A percentile compares a stretch with the other conserved stretches of the same genome.
phyloP scores from a whole-genome alignment of 2,888 invertebrate genomes.

The Lasioglossum villosulum region DNA sequence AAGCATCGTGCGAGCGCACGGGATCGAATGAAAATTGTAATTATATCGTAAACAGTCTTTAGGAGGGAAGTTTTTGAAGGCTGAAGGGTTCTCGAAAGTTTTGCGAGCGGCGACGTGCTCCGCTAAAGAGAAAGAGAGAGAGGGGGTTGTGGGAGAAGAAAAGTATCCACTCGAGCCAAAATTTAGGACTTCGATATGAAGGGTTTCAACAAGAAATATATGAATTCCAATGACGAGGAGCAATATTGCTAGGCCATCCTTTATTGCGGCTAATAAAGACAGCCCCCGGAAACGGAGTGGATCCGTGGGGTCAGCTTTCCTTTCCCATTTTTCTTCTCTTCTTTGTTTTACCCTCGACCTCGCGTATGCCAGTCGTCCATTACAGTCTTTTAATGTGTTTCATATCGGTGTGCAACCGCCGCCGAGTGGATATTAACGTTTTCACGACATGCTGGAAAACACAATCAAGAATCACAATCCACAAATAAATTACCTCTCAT shows the following conservation, averaged over 20 bases:
- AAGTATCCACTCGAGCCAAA: constrained; percentile 68
- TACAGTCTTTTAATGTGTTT: constrained; percentile 28
- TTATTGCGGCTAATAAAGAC: constrained; percentile 73
- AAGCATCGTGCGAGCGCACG: background rate
- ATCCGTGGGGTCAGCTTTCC: constrained; percentile 52
- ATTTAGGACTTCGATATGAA: constrained; percentile 74
- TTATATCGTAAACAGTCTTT: constrained; percentile 13
- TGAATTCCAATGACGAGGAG: constrained; percentile 76
- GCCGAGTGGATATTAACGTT: constrained; percentile 16
- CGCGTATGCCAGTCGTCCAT: constrained; percentile 1
- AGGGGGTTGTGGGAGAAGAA: constrained; percentile 18
- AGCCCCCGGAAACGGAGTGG: constrained; percentile 28
- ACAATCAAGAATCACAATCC: too few species aligned
- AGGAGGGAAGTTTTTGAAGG: constrained; percentile 10
- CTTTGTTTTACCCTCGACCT: constrained; percentile 21
- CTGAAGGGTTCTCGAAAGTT: constrained; percentile 10
- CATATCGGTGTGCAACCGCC: constrained; percentile 16
- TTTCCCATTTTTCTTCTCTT: constrained; percentile 27
- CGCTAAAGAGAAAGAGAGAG: background rate
- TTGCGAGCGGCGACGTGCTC: constrained; percentile 24
- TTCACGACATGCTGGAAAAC: constrained; percentile 1
- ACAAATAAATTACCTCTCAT: too few species aligned
- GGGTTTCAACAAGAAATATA: constrained; percentile 70
- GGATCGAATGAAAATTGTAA: constrained; percentile 12
- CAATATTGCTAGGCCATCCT: constrained; percentile 72